A percentile compares a stretch with the other conserved stretches of the same genome.
Evolutionary conservation across 2,797 vertebrate genomes (phyloP).

Genomic region (Podargus strigoides): DNA sequence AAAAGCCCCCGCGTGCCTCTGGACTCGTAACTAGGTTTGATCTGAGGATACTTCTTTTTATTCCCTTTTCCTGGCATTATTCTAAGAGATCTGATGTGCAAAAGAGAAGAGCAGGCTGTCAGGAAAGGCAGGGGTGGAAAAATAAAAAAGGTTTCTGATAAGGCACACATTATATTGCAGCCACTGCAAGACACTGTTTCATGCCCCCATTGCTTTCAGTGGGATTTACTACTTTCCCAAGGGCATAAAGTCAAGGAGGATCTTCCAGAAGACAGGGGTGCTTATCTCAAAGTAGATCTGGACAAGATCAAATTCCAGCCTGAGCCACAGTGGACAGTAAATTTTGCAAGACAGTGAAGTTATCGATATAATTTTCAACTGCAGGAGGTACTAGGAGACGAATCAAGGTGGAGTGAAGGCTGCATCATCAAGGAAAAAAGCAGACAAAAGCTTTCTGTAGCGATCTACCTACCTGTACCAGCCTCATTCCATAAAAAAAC

Average conservation of each 20-base stretch:
- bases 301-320: neutral
- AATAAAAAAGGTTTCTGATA: neutral
- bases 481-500: neutral
- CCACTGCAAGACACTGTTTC: neutral
- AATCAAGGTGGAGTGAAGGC: neutral
- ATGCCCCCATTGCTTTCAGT: neutral
- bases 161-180: neutral
- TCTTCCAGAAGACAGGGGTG: neutral
- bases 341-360: neutral
- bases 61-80: constrained; percentile 66
- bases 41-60: constrained; percentile 84
- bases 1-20: constrained; percentile 83
- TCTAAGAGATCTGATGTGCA: constrained; percentile 65
- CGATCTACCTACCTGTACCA: neutral
- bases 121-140: neutral
- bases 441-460: neutral
- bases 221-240: neutral
- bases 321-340: neutral
- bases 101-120: neutral
- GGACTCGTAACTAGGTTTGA: constrained; percentile 89
- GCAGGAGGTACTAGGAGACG: neutral
- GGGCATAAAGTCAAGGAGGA: neutral
- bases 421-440: neutral
- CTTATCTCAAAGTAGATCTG: neutral
- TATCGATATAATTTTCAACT: neutral